Conservation (phyloP, 2,113 vertebrate genomes). For the Ramphastos sulfuratus region DNA sequence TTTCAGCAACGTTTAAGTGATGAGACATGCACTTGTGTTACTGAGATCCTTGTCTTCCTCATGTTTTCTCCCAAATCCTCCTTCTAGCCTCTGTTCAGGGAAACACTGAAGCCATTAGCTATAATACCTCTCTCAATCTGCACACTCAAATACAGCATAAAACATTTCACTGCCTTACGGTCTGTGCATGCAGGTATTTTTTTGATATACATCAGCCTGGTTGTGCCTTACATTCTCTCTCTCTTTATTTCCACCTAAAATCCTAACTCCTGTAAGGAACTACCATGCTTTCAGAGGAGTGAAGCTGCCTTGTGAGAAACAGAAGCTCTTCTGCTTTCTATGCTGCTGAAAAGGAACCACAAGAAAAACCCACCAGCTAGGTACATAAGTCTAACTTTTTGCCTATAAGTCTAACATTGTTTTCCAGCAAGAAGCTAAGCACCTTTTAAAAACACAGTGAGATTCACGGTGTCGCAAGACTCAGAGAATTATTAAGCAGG, state of each 20-base stretch:
- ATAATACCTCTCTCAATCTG: neutral
- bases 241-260: neutral
- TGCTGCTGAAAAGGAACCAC: neutral
- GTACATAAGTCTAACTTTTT: neutral
- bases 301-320: neutral
- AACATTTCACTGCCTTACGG: neutral
- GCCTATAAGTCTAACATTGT: neutral
- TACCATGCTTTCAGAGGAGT: neutral
- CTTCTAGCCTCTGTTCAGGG: neutral
- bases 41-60: neutral
- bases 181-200: neutral
- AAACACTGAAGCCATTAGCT: rapidly evolving
- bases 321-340: neutral
- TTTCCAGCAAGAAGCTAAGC: neutral
- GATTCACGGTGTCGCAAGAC: rapidly evolving
- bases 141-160: neutral
- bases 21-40: neutral
- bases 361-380: neutral
- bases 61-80: neutral
- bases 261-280: neutral
- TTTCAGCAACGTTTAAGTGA: neutral
- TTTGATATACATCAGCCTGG: neutral
- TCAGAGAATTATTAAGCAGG: neutral
- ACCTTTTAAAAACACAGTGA: neutral
- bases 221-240: neutral